phyloP scores from a whole-genome alignment of 2,113 vertebrate genomes.

The Phocoena phocoena region DNA sequence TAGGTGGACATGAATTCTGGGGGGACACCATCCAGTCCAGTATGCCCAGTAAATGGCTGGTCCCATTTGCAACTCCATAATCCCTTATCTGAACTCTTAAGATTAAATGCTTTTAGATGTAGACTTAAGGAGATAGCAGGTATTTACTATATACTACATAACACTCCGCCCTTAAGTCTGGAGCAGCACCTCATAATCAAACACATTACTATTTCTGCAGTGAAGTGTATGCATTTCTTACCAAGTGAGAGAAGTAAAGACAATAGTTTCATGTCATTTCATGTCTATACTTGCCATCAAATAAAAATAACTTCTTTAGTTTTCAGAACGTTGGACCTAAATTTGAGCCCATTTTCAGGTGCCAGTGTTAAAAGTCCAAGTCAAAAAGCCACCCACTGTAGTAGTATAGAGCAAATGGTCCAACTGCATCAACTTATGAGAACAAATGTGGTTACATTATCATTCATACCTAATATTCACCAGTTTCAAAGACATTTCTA shows the following conservation, averaged over 20 bases:
- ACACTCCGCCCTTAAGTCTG: not conserved
- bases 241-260: not conserved
- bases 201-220: not conserved
- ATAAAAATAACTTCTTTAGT: not conserved
- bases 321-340: not conserved
- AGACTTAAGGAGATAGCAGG: not conserved
- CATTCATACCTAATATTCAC: not conserved
- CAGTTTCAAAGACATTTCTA: not conserved
- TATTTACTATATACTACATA: not conserved
- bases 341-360: not conserved
- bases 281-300: not conserved
- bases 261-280: not conserved
- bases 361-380: not conserved
- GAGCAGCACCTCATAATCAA: not conserved
- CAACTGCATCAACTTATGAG: not conserved
- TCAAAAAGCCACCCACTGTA: not conserved
- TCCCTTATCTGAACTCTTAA: slow-evolving; percentile 11
- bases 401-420: not conserved
- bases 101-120: not conserved
- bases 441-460: not conserved
- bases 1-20: not conserved
- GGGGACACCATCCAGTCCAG: not conserved
- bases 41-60: not conserved
- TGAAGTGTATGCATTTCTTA: not conserved
- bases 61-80: not conserved